Percentiles rank a stretch among this genome's conserved stretches.
These are phyloP conservation scores for Phylloscopus trochilus DNA, from an alignment of 2,113 vertebrate species.

Conservation along the genomic window DNA sequence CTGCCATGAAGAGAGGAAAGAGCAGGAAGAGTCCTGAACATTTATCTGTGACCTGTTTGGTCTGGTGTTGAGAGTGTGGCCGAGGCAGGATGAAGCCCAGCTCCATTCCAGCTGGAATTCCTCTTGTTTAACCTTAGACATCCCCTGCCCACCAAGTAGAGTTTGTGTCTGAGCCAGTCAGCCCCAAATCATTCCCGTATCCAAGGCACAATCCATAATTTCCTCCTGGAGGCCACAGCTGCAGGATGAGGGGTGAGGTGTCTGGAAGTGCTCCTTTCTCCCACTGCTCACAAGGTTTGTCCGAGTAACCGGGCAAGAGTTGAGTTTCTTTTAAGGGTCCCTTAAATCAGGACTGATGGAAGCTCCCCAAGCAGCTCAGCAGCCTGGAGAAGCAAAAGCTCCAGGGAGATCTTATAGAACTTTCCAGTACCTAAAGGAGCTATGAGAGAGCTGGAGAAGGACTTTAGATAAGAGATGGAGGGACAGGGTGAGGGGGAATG, in stretches of 20 bases:
- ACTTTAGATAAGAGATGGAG: neutral
- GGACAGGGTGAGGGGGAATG: too few relatives aligned
- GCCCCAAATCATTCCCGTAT: neutral
- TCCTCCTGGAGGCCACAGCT: neutral
- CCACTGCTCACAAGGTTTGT: neutral
- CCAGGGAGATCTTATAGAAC: neutral
- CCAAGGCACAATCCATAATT: neutral
- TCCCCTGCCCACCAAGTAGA: neutral
- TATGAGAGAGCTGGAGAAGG: neutral
- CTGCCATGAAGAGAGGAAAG: neutral
- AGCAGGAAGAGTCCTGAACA: neutral
- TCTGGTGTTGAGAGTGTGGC: fast-evolving
- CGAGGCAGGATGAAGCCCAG: neutral
- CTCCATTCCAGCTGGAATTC: neutral
- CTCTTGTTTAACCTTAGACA: neutral
- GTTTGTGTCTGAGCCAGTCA: neutral
- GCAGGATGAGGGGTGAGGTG: neutral
- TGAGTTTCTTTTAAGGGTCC: neutral
- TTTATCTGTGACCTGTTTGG: neutral
- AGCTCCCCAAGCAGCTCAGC: neutral
- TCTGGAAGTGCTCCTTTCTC: neutral
- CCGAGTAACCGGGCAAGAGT: fast-evolving
- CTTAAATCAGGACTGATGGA: neutral
- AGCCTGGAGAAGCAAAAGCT: neutral
- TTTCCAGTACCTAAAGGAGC: neutral